phyloP scores from a whole-genome alignment of 2,888 invertebrate genomes.

The Mythimna impura region DNA sequence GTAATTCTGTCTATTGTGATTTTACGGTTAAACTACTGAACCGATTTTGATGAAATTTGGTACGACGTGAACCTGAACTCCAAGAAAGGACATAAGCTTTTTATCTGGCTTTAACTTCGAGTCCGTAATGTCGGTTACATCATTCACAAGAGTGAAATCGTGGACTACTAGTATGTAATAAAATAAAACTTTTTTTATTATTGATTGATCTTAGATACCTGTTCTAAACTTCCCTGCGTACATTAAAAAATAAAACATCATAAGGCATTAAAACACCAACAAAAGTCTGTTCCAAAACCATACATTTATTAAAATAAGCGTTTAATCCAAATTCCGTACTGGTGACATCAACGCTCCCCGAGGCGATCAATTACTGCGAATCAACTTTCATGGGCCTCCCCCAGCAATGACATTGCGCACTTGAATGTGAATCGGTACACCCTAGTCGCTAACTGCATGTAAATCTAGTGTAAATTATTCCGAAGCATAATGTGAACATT shows the following conservation, averaged over 20 bases:
- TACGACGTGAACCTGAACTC: too few relatives aligned
- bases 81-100: too few relatives aligned
- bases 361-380: slow-evolving; percentile 83
- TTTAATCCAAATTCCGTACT: slow-evolving; percentile 59
- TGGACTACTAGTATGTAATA: too few relatives aligned
- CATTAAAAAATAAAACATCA: neutral
- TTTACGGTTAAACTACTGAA: too few relatives aligned
- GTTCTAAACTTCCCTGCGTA: too few relatives aligned
- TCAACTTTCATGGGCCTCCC: slow-evolving; percentile 78
- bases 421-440: slow-evolving; percentile 60
- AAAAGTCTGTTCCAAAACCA: slow-evolving; percentile 4
- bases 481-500: slow-evolving; percentile 44
- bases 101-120: too few relatives aligned
- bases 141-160: too few relatives aligned
- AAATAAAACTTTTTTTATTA: too few relatives aligned
- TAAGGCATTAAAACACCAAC: neutral
- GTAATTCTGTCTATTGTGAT: too few relatives aligned
- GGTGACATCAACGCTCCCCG: slow-evolving; percentile 67
- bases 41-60: too few relatives aligned
- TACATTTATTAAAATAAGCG: slow-evolving; percentile 63
- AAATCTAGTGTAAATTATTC: slow-evolving; percentile 66
- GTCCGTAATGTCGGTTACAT: too few relatives aligned
- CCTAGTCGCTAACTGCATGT: slow-evolving; percentile 46
- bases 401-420: slow-evolving; percentile 74
- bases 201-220: too few relatives aligned